A percentile compares a stretch with the other conserved stretches of the same genome.
phyloP scores from a whole-genome alignment of 1,140 invertebrate genomes.

The Cherax quadricarinatus region DNA sequence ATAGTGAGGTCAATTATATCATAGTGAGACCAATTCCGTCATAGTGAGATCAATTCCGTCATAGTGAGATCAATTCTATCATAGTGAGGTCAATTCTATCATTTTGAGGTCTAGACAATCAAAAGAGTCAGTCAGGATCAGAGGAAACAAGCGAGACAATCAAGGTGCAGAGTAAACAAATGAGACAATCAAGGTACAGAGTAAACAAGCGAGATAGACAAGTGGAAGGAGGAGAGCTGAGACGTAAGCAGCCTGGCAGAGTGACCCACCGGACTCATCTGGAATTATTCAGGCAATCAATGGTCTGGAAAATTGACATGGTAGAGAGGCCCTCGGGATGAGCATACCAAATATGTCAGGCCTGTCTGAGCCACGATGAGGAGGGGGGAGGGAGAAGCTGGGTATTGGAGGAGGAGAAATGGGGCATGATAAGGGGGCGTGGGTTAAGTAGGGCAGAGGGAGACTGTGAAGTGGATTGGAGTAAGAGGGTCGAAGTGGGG shows the following conservation, averaged over 20 bases:
- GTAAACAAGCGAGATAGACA: background rate
- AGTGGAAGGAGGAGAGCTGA: background rate
- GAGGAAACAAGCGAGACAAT: too few relatives aligned
- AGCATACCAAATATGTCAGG: conserved; percentile 7
- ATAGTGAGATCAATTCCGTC: background rate
- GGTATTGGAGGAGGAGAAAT: background rate
- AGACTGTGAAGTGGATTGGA: background rate
- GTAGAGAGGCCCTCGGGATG: background rate
- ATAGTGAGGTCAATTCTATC: background rate
- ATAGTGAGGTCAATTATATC: background rate
- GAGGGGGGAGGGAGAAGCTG: background rate
- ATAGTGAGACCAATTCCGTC: too few relatives aligned
- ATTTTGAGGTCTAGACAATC: too few relatives aligned
- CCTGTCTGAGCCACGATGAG: background rate
- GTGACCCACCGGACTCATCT: conserved; percentile 1
- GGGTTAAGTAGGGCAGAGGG: background rate
- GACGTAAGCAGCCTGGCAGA: conserved; percentile 8
- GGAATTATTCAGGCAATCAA: conserved; percentile 7
- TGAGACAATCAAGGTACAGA: background rate
- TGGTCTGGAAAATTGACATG: background rate
- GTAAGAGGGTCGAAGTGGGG: background rate
- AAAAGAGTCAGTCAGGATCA: too few relatives aligned
- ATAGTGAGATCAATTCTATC: background rate
- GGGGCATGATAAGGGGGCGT: background rate
- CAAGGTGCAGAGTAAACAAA: too few relatives aligned